phyloP scores from a whole-genome alignment of 1,140 invertebrate genomes.

The Drosophila tani region DNA sequence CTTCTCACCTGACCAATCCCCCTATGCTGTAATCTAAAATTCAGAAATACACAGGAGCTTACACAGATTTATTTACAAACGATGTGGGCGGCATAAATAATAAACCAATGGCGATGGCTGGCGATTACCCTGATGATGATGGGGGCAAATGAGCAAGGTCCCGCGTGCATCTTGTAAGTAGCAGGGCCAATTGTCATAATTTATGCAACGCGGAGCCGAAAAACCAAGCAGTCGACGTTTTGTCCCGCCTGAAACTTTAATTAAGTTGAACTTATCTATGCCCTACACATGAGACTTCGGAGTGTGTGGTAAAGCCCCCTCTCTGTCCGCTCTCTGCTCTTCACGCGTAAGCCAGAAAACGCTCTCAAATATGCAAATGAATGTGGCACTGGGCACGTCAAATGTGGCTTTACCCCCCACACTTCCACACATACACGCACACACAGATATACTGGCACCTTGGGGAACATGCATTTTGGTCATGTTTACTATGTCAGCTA shows the following conservation, averaged over 20 bases:
- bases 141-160: conserved; percentile 47
- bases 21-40: not conserved
- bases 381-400: conserved; percentile 68
- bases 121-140: conserved; percentile 48
- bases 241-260: conserved; percentile 76
- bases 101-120: conserved; percentile 16
- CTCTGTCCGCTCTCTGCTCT: conserved; percentile 8
- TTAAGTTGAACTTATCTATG: conserved; percentile 81
- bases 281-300: conserved; percentile 71
- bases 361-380: conserved; percentile 80
- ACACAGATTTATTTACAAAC: conserved; percentile 23
- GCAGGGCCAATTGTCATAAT: conserved; percentile 67
- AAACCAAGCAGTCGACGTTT: conserved; percentile 53
- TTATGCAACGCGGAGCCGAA: conserved; percentile 61
- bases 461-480: conserved; percentile 78
- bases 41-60: conserved; percentile 11
- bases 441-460: conserved; percentile 48
- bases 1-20: conserved; percentile 2
- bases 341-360: conserved; percentile 47
- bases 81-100: conserved; percentile 31
- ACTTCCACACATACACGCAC: conserved; percentile 13
- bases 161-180: conserved; percentile 38
- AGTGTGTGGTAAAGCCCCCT: conserved; percentile 11
- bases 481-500: conserved; percentile 82
- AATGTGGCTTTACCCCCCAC: conserved; percentile 72